phyloP scores from a whole-genome alignment of 1,140 invertebrate genomes.

The Sarcophaga bullata region DNA sequence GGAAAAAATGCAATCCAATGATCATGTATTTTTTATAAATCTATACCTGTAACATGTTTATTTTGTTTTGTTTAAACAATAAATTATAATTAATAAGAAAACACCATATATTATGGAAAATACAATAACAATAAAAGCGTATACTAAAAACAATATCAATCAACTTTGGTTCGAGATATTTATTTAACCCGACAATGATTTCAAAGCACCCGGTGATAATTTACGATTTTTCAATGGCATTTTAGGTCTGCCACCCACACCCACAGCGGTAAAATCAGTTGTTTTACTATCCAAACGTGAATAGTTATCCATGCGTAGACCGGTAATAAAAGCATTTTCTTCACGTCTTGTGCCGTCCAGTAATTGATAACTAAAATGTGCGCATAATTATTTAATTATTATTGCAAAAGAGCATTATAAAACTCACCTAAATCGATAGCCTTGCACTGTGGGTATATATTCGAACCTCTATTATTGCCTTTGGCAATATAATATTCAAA shows the following conservation, averaged over 20 bases:
- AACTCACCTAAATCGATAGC: slow-evolving; percentile 57
- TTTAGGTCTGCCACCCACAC: neutral
- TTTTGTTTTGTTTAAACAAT: neutral
- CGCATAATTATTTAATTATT: neutral
- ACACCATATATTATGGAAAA: slow-evolving; percentile 16
- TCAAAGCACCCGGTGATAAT: slow-evolving; percentile 56
- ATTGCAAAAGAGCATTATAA: neutral
- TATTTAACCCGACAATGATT: slow-evolving; percentile 57
- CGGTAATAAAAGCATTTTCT: slow-evolving; percentile 52
- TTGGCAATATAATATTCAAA: slow-evolving; percentile 2
- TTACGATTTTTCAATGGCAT: slow-evolving; percentile 56
- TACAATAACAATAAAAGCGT: neutral
- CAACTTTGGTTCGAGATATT: too few species aligned
- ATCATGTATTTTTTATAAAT: too few species aligned
- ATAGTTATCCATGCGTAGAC: neutral
- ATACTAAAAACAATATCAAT: neutral
- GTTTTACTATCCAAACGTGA: slow-evolving; percentile 25
- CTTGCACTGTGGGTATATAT: slow-evolving; percentile 56
- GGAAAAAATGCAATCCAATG: too few species aligned
- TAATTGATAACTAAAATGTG: slow-evolving; percentile 51
- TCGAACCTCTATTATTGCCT: slow-evolving; percentile 52
- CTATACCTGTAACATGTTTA: neutral
- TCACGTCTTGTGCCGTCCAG: slow-evolving; percentile 56
- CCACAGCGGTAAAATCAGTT: slow-evolving; percentile 5
- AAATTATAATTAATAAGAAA: neutral